Evolutionary conservation across 1,140 invertebrate genomes (phyloP).

Genomic region (Pararge aegeria): DNA sequence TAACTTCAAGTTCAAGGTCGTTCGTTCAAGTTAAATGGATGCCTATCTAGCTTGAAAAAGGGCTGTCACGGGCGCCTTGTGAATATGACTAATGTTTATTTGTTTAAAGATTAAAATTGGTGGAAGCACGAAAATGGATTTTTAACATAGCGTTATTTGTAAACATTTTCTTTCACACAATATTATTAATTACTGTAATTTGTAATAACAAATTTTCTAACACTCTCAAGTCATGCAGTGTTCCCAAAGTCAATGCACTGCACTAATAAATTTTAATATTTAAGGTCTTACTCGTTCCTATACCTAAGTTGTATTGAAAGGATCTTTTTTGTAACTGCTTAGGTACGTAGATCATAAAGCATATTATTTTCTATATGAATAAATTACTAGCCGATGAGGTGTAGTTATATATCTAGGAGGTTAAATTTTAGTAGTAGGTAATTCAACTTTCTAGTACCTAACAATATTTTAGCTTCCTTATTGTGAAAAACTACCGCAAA

Average conservation of each 20-base stretch:
- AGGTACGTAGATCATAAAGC: no score
- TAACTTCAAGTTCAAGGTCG: not conserved
- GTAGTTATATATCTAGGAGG: no score
- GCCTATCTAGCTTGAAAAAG: not conserved
- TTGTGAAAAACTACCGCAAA: no score
- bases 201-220: not conserved
- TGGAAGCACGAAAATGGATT: not conserved
- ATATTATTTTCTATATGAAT: no score
- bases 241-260: not conserved
- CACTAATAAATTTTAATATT: no score
- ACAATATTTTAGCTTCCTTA: no score
- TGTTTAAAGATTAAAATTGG: not conserved
- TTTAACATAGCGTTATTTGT: not conserved
- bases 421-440: no score
- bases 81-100: not conserved
- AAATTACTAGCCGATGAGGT: no score
- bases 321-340: no score
- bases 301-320: no score
- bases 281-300: no score
- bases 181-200: not conserved
- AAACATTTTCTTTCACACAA: not conserved
- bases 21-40: not conserved
- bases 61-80: not conserved
- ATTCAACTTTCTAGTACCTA: no score
- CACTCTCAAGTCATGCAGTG: not conserved